Base-by-base conservation (phyloP, 1,140 invertebrate species). In the Bombyx mandarina region DNA sequence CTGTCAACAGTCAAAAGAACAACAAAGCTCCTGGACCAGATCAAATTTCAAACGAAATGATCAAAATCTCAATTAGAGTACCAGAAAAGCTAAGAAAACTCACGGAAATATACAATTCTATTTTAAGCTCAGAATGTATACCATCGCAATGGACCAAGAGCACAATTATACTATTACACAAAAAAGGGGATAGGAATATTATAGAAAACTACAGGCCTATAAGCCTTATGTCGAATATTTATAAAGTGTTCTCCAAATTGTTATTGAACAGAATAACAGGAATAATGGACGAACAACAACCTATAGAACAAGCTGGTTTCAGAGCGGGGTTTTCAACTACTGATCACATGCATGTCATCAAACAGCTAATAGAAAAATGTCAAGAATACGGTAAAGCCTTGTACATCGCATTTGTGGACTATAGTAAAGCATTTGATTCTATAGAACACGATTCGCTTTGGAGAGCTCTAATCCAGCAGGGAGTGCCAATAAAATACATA, bases 401-500 rank as follows among this genome's bases (percentile, higher is more conserved):
- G n/a, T n/a, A n/a, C n/a, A n/a, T n/a, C n/a, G n/a, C 47, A 6
- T 49, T 49, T 49, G 22, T 49, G n/a, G 47, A 49, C 10, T 49
- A 49, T 22, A n/a, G n/a, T 6, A 49, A 49, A 10, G 47, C 47
- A 12, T 49, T 49, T n/a, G 47, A 49, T n/a, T 49, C 47, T n/a
- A 8, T n/a, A 10, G 22, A n/a, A 12, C 10, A 49, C 10, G 10
- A 49, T 6, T 8, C 47, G 7, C n/a, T 49, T 49, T 49, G 47
- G 8, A n/a, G 22, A 10, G 8, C 47, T 12, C 47, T 49, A 4
- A 49, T n/a, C n/a, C 8, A 49, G 8, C 47, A 49, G 22, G 47
- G 47, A 12, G 2, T 49, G 7, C n/a, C n/a, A 8, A 6, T 12
- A 49, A 49, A n/a, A 49, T 49, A 49, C 10, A 49, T 49, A 49